Conservation (phyloP, 2,888 invertebrate genomes). For the Philopedon plagiatum region DNA sequence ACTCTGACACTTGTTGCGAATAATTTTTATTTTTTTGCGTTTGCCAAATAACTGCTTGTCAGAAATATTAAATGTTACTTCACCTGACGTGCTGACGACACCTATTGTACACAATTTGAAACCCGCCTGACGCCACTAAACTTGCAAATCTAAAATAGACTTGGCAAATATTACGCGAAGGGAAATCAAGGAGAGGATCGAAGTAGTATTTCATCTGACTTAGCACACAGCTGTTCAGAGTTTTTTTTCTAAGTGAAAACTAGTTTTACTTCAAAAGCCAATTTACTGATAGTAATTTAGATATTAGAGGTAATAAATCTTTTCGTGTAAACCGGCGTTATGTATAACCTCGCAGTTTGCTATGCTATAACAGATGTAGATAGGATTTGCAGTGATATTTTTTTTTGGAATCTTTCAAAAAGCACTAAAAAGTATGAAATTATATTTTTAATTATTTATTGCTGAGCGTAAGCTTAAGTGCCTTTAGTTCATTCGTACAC, state of each 20-base stretch:
- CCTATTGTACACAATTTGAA: slow-evolving; percentile 2
- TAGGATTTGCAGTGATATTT: too few relatives aligned
- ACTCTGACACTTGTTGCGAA: too few relatives aligned
- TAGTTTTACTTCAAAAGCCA: not conserved
- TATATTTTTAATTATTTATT: too few relatives aligned
- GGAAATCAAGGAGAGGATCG: slow-evolving; percentile 22
- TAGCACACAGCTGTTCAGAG: slow-evolving; percentile 5
- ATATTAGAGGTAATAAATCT: slow-evolving; percentile 17
- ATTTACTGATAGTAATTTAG: slow-evolving; percentile 13
- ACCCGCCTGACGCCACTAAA: slow-evolving; percentile 28
- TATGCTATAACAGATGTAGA: not conserved
- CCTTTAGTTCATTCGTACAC: too few relatives aligned
- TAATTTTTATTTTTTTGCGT: not conserved
- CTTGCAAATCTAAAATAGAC: slow-evolving; percentile 43
- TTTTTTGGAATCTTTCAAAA: too few relatives aligned
- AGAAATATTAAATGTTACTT: not conserved
- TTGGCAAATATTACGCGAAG: slow-evolving; percentile 35
- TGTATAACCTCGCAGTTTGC: not conserved
- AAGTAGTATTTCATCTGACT: slow-evolving; percentile 24
- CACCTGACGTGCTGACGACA: slow-evolving; percentile 17
- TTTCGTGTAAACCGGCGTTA: not conserved
- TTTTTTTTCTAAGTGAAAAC: slow-evolving; percentile 15
- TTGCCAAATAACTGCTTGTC: not conserved
- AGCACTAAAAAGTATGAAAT: too few relatives aligned
- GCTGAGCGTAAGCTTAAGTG: too few relatives aligned